Percentiles rank a stretch among this genome's conserved stretches.
Evolutionary conservation across 1,140 invertebrate genomes (phyloP).

Genomic region (Calliphora vicina): DNA sequence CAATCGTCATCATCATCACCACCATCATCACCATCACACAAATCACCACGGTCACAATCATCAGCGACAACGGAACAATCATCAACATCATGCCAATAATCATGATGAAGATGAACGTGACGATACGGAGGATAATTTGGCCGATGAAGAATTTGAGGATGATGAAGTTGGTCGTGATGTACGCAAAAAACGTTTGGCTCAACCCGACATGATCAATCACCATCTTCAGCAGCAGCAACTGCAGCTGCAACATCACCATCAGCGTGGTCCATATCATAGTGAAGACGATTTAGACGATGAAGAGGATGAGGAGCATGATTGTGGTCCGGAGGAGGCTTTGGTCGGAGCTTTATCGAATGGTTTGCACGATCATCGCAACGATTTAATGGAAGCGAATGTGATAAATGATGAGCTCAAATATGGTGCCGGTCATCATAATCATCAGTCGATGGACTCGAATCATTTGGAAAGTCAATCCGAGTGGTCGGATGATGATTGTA

Average conservation of each 20-base stretch:
- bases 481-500: conserved; percentile 76
- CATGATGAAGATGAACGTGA: conserved; percentile 48
- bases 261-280: conserved; percentile 15
- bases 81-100: conserved; percentile 37
- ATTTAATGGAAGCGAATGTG: conserved; percentile 56
- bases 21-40: conserved; percentile 48
- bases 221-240: conserved; percentile 36
- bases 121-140: conserved; percentile 61
- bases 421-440: conserved; percentile 60
- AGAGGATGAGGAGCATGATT: conserved; percentile 40
- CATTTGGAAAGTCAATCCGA: conserved; percentile 75
- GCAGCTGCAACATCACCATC: conserved; percentile 37
- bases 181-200: conserved; percentile 50
- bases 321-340: conserved; percentile 33
- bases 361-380: conserved; percentile 12
- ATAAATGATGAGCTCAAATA: conserved; percentile 63
- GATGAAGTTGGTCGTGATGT: conserved; percentile 60
- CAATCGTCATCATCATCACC: conserved; percentile 52
- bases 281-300: conserved; percentile 39
- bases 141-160: conserved; percentile 61
- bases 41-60: conserved; percentile 46
- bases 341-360: conserved; percentile 8
- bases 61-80: conserved; percentile 50
- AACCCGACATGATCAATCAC: conserved; percentile 12
- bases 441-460: conserved; percentile 63